These are phyloP conservation scores for Lasioglossum albipes DNA, from an alignment of 1,140 invertebrate species.

Conservation along the genomic window DNA sequence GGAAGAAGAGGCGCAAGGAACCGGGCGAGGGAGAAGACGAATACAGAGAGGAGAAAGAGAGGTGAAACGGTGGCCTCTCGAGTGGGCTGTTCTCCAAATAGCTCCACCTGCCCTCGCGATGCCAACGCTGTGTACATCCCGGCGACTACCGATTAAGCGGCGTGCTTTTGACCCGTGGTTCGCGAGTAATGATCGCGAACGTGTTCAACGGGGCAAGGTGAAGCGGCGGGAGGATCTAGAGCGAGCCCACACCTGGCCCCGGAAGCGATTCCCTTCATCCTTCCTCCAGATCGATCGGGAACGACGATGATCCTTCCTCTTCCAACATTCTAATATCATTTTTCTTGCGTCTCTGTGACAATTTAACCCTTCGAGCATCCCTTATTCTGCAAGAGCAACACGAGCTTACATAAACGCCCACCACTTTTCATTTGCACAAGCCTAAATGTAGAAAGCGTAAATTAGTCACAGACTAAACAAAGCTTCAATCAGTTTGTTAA, in stretches of 20 bases:
- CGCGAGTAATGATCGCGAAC: constrained; percentile 47
- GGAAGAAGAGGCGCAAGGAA: background rate
- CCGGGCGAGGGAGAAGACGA: constrained; percentile 11
- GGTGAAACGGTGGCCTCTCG: constrained; percentile 61
- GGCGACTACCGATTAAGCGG: constrained; percentile 39
- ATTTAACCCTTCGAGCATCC: too few relatives aligned
- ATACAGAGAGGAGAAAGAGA: constrained; percentile 27
- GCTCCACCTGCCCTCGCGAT: constrained; percentile 74
- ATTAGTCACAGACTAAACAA: too few relatives aligned
- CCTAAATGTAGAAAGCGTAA: too few relatives aligned
- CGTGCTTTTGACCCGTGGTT: constrained; percentile 53
- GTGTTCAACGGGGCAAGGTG: constrained; percentile 20
- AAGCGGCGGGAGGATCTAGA: constrained; percentile 13
- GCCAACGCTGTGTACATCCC: constrained; percentile 61
- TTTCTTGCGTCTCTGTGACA: too few relatives aligned
- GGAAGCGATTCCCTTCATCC: constrained; percentile 23
- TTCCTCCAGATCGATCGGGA: too few relatives aligned
- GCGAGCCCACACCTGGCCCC: constrained; percentile 48
- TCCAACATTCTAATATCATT: too few relatives aligned
- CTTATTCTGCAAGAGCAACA: too few relatives aligned
- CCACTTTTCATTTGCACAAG: too few relatives aligned
- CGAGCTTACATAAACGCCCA: too few relatives aligned
- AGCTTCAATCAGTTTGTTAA: too few relatives aligned
- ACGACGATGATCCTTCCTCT: too few relatives aligned
- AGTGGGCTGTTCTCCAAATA: constrained; percentile 78